Percentiles rank a stretch among this genome's conserved stretches.
Conservation (phyloP, 2,888 invertebrate genomes). For the Nephrotoma appendiculata region DNA sequence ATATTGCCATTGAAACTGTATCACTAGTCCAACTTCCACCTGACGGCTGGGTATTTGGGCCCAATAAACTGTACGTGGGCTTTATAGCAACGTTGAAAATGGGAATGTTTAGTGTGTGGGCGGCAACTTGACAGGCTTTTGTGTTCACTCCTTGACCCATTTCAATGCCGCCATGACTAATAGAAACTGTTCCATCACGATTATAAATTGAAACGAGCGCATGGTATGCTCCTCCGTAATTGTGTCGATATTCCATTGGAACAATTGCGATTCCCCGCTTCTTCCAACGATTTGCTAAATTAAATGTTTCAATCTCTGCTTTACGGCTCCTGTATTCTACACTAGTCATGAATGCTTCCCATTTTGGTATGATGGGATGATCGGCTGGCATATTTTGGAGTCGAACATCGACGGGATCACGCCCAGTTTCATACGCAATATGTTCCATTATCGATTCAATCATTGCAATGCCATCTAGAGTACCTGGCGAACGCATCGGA, state of each 20-base stretch:
- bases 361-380: constrained; percentile 35
- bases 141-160: constrained; percentile 71
- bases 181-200: constrained; percentile 52
- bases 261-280: constrained; percentile 57
- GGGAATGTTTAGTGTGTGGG: constrained; percentile 52
- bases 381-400: constrained; percentile 37
- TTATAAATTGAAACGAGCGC: constrained; percentile 42
- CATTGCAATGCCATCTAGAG: constrained; percentile 42
- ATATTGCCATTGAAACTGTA: constrained; percentile 40
- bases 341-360: constrained; percentile 31
- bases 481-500: constrained; percentile 37
- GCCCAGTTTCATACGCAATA: constrained; percentile 38
- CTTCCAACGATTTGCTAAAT: constrained; percentile 63
- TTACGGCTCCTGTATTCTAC: constrained; percentile 42
- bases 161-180: constrained; percentile 59
- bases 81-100: constrained; percentile 50
- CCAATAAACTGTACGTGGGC: constrained; percentile 45
- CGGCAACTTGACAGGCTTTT: constrained; percentile 60
- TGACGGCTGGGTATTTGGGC: constrained; percentile 51
- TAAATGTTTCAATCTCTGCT: constrained; percentile 40
- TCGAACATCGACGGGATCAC: constrained; percentile 44
- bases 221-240: constrained; percentile 37
- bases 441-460: constrained; percentile 53
- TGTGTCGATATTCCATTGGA: constrained; percentile 46
- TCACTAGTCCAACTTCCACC: constrained; percentile 64